These are phyloP conservation scores for Cephus spinipes DNA, from an alignment of 2,888 invertebrate species.

Conservation along the genomic window DNA sequence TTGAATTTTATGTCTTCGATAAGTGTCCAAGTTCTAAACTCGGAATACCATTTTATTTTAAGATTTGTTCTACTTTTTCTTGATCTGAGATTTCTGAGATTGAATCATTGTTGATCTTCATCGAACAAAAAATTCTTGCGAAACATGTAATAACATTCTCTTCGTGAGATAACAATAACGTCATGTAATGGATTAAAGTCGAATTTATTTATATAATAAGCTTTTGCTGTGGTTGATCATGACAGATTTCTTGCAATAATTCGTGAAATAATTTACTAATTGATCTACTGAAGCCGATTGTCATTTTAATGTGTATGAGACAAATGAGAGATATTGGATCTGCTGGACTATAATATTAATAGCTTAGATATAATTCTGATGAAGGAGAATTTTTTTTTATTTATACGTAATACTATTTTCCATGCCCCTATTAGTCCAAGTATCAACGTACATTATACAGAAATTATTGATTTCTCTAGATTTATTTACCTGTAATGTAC, in stretches of 20 bases:
- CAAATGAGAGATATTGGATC: background rate
- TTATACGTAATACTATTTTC: background rate
- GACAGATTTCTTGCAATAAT: background rate
- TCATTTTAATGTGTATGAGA: background rate
- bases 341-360: background rate
- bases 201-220: too few species aligned
- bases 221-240: too few species aligned
- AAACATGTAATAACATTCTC: too few species aligned
- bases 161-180: too few species aligned
- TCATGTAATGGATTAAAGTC: too few species aligned
- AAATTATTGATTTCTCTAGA: background rate
- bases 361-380: background rate
- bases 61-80: too few species aligned
- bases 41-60: too few species aligned
- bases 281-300: background rate
- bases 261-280: background rate
- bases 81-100: too few species aligned
- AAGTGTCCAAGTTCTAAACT: too few species aligned
- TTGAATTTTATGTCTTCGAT: too few species aligned
- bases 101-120: too few species aligned
- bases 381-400: background rate
- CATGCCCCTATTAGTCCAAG: background rate
- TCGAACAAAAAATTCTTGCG: too few species aligned
- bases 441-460: background rate
- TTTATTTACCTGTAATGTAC: background rate